Base-by-base conservation (phyloP, 2,113 vertebrate genomes). In the Rafetus swinhoei region DNA sequence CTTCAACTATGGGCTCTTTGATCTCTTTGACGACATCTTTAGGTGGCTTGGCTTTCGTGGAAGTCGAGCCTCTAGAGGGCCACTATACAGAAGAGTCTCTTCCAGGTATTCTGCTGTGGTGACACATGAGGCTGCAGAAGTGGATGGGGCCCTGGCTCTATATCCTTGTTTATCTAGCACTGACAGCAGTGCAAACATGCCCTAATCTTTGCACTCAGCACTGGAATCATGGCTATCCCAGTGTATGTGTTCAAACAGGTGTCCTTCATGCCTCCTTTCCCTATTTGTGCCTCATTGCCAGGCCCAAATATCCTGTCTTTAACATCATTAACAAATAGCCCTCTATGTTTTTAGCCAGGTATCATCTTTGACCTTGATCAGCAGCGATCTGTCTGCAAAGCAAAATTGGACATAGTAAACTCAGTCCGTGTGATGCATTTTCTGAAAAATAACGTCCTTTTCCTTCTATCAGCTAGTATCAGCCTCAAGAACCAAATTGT, bases 251-350 rank as follows among this genome's bases (percentile, higher is more conserved):
- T 21, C 81, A 83, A 72, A 86, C 29, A 77, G 7, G 39, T 77
- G 50, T 54, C 86, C 25, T 39, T 55, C 52, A 9, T 54, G 65
- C 4, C 2, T 2, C 52, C 8, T 85, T 81, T 82, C 77, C 14
- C 22, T 24, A 25, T 5, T 81, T 60, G 3, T 82, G 39, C 22
- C 25, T 24, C 32, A 84, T 50, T 18, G 12, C 25, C 3, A 9
- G 14, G 5, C 69, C 35, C 95, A 96, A 97, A 95, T 92, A 89
- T 60, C 57, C 62, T 52, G 56, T 77, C 90, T 72, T 94, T 91
- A 90, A 65, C 57, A 87, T 85, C 93, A 87, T 94, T 85, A 96
- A 93, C 72, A 77, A 81, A 91, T 90, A 69, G 56, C 93, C 45
- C 86, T 80, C 93, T n/a, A 21, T 69, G 14, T 69, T 53, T 60